These are phyloP conservation scores for Acanthacorydalis orientalis DNA, from an alignment of 2,888 invertebrate genomes.

Conservation along the genomic window DNA sequence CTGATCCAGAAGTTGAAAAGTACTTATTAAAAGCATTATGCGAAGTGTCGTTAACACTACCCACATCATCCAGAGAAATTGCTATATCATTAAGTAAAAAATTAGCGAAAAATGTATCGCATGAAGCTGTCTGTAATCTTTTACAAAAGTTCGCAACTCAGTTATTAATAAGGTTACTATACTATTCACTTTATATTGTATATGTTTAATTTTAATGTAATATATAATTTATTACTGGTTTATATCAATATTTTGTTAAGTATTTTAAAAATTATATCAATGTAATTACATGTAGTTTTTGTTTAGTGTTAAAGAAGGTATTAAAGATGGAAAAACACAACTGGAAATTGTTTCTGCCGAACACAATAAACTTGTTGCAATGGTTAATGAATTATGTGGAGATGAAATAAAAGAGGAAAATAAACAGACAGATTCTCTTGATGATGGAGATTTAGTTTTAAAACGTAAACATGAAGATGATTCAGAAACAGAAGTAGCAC, in stretches of 20 bases:
- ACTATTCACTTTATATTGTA: slow-evolving; percentile 1
- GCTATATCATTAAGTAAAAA: slow-evolving; percentile 35
- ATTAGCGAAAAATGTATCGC: slow-evolving; percentile 33
- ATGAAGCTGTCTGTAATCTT: slow-evolving; percentile 49
- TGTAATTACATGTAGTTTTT: slow-evolving; percentile 3
- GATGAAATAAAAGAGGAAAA: slow-evolving; percentile 12
- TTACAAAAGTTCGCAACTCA: slow-evolving; percentile 66
- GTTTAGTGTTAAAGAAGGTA: slow-evolving; percentile 27
- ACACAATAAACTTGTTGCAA: slow-evolving; percentile 36
- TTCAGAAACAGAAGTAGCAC: slow-evolving; percentile 25
- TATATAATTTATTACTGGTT: too few species aligned
- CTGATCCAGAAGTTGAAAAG: slow-evolving; percentile 43
- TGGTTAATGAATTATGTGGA: slow-evolving; percentile 24
- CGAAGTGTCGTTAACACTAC: slow-evolving; percentile 50
- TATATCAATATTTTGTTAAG: neutral
- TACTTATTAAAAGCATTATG: slow-evolving; percentile 47
- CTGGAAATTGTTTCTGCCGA: slow-evolving; percentile 36
- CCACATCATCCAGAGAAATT: slow-evolving; percentile 50
- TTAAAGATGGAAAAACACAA: slow-evolving; percentile 28
- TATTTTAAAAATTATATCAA: neutral
- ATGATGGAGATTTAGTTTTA: slow-evolving; percentile 16
- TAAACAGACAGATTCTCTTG: slow-evolving; percentile 10
- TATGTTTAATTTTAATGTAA: neutral
- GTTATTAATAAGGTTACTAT: slow-evolving; percentile 40
- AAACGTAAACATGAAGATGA: slow-evolving; percentile 26